phyloP scores from a whole-genome alignment of 2,888 invertebrate species.

The Acrobeloides nanus region DNA sequence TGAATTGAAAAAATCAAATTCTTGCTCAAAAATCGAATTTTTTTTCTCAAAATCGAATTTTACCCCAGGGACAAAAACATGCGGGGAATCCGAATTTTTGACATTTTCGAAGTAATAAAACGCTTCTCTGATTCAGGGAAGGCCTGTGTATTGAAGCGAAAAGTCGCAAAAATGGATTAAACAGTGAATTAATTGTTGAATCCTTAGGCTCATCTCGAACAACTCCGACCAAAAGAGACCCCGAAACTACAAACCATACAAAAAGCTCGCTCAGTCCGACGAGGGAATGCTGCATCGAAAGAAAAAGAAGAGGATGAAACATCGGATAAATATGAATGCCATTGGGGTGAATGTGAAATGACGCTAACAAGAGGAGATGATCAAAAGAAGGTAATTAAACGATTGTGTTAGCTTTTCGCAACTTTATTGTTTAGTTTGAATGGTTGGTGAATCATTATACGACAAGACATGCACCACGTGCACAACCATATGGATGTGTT shows the following conservation, averaged over 20 bases:
- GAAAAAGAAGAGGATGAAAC: slow-evolving; percentile 10
- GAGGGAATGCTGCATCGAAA: neutral
- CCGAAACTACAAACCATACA: neutral
- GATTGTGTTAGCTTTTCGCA: neutral
- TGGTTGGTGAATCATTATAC: slow-evolving; percentile 21
- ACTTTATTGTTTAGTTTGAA: slow-evolving; percentile 18
- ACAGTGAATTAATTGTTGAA: too few relatives aligned
- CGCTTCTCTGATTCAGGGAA: too few relatives aligned
- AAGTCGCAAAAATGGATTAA: too few relatives aligned
- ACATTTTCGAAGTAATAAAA: too few relatives aligned
- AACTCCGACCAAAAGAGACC: neutral
- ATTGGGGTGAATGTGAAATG: slow-evolving; percentile 27
- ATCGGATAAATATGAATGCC: slow-evolving; percentile 14
- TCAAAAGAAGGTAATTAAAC: slow-evolving; percentile 23
- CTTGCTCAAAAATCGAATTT: too few relatives aligned
- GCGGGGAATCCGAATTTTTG: too few relatives aligned
- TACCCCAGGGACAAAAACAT: too few relatives aligned
- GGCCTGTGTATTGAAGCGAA: too few relatives aligned
- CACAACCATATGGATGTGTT: slow-evolving; percentile 23
- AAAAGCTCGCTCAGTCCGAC: neutral
- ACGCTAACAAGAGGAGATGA: slow-evolving; percentile 16
- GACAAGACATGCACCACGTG: slow-evolving; percentile 24
- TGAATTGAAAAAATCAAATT: too few relatives aligned
- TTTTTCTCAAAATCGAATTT: too few relatives aligned
- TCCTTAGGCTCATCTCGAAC: slow-evolving; percentile 7